These are phyloP conservation scores for Drosophila baimaii DNA, from an alignment of 1,140 invertebrate species.

Conservation along the genomic window DNA sequence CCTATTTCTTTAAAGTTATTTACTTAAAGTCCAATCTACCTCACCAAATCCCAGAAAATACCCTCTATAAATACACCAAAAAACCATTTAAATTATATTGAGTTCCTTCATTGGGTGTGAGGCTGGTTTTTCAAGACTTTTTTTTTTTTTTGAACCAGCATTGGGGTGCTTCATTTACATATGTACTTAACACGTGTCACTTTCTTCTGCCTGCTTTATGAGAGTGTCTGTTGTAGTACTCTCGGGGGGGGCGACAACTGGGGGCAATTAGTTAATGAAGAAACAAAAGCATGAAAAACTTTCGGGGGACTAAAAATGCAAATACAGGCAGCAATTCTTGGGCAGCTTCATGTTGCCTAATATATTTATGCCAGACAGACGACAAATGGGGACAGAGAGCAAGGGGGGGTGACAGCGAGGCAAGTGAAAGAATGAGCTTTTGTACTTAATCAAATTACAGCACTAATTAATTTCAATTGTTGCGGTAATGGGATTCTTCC, in stretches of 20 bases:
- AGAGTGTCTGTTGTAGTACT: constrained; percentile 16
- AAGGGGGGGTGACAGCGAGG: neutral
- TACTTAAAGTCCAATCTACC: neutral
- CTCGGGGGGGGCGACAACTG: constrained; percentile 8
- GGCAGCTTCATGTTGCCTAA: constrained; percentile 28
- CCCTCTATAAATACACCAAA: constrained; percentile 44
- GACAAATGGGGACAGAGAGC: constrained; percentile 16
- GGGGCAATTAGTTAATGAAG: constrained; percentile 74
- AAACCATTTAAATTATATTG: constrained; percentile 72
- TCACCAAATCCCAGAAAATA: neutral
- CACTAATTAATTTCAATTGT: constrained; percentile 79
- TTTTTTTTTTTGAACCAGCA: constrained; percentile 20
- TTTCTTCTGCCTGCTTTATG: constrained; percentile 11
- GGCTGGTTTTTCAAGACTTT: constrained; percentile 35
- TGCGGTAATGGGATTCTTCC: constrained; percentile 30
- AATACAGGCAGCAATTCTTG: constrained; percentile 23
- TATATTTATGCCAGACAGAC: constrained; percentile 41
- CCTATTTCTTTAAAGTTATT: too few species aligned
- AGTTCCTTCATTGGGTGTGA: constrained; percentile 49
- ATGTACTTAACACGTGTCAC: constrained; percentile 74
- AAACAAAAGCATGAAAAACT: constrained; percentile 49
- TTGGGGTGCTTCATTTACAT: constrained; percentile 62
- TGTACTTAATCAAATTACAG: constrained; percentile 74
- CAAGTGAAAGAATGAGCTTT: constrained; percentile 41
- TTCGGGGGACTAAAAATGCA: constrained; percentile 36